phyloP scores from a whole-genome alignment of 2,113 vertebrate species.

The Ctenodactylus gundi region DNA sequence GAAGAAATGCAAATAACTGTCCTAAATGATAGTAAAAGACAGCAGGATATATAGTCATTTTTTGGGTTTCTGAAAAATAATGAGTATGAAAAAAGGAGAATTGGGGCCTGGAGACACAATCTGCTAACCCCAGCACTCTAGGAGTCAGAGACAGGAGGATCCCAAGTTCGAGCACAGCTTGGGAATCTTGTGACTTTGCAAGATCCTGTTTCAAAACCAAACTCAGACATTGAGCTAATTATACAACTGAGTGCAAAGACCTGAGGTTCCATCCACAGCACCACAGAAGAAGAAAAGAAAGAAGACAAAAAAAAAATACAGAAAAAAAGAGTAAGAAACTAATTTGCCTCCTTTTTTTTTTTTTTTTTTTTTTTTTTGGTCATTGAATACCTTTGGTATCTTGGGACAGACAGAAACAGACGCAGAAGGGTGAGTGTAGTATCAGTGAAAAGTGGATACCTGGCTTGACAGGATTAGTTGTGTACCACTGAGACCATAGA shows the following conservation, averaged over 20 bases:
- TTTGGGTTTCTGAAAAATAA: neutral
- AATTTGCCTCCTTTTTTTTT: neutral
- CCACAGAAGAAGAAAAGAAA: too few relatives aligned
- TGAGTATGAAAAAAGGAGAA: too few relatives aligned
- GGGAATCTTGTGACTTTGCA: too few relatives aligned
- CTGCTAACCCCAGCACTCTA: too few relatives aligned
- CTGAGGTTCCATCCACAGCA: too few relatives aligned
- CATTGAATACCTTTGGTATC: neutral
- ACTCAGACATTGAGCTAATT: too few relatives aligned
- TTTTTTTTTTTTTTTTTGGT: neutral
- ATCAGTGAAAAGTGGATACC: neutral
- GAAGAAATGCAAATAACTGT: neutral
- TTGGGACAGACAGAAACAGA: neutral
- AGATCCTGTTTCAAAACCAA: too few relatives aligned
- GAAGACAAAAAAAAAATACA: neutral
- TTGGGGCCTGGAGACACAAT: too few relatives aligned
- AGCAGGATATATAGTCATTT: neutral
- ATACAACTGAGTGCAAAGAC: too few relatives aligned
- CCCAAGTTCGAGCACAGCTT: too few relatives aligned
- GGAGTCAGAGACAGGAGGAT: too few relatives aligned
- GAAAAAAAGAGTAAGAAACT: neutral
- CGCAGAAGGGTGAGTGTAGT: neutral
- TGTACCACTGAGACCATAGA: neutral
- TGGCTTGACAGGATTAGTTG: neutral
- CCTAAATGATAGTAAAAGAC: neutral